Evolutionary conservation across 2,888 invertebrate genomes (phyloP).

Genomic region (Leptopterna dolabrata): DNA sequence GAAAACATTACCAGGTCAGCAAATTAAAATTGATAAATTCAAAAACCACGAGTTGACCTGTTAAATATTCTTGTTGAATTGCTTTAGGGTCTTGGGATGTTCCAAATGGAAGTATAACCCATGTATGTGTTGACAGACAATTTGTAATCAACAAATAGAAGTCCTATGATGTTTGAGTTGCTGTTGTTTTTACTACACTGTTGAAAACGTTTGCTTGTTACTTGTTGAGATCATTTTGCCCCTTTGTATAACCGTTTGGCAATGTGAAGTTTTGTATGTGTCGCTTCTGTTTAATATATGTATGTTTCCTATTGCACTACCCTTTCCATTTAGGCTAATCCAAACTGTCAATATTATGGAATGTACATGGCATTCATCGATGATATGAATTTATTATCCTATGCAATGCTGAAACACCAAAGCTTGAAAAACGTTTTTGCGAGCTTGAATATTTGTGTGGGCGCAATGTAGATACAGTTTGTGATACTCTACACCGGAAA

Average conservation of each 20-base stretch:
- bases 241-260: background rate
- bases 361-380: background rate
- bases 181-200: background rate
- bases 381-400: background rate
- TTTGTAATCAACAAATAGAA: background rate
- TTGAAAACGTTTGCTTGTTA: background rate
- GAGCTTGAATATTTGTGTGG: too few relatives aligned
- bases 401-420: background rate
- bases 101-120: background rate
- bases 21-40: background rate
- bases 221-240: background rate
- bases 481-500: too few relatives aligned
- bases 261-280: conserved; percentile 14
- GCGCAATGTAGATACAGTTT: too few relatives aligned
- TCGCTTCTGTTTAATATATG: conserved; percentile 47
- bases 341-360: background rate
- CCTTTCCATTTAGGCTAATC: conserved; percentile 25
- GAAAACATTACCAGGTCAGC: conserved; percentile 51
- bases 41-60: background rate
- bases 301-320: conserved; percentile 22
- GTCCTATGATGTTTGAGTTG: background rate
- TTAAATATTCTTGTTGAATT: background rate
- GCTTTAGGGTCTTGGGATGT: background rate
- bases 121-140: background rate
- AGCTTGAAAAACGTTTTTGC: too few relatives aligned